phyloP scores from a whole-genome alignment of 2,888 invertebrate genomes.

The Pandemis cinnamomeana region DNA sequence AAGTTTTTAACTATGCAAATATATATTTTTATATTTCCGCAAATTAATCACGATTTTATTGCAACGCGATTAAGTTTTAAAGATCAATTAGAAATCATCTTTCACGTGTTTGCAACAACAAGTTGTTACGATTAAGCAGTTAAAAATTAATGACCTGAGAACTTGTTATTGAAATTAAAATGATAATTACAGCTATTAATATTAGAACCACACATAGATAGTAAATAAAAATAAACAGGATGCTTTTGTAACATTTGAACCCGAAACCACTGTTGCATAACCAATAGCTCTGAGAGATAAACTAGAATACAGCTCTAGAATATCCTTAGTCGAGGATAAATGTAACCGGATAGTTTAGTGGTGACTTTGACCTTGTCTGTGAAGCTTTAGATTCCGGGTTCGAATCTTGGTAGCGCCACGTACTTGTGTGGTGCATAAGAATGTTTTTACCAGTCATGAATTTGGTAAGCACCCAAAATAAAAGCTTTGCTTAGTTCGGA shows the following conservation, averaged over 20 bases:
- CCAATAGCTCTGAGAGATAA: neutral
- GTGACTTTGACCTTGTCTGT: no score
- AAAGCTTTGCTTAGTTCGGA: no score
- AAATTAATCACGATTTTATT: neutral
- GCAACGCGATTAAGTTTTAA: neutral
- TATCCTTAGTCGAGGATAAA: no score
- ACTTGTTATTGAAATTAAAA: conserved; percentile 3
- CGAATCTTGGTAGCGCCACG: no score
- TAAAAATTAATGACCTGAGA: neutral
- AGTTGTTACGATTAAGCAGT: conserved; percentile 3
- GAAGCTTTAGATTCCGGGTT: no score
- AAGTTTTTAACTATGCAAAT: neutral
- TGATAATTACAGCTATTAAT: neutral
- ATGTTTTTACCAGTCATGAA: no score
- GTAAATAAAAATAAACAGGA: neutral
- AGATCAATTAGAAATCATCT: neutral
- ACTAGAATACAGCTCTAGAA: no score
- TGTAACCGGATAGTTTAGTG: no score
- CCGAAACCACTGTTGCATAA: neutral
- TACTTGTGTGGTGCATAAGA: no score
- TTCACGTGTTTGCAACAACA: conserved; percentile 4
- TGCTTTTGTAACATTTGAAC: neutral
- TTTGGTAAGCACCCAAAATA: no score
- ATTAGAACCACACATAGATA: neutral
- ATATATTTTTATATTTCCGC: neutral